Evolutionary conservation across 1,140 invertebrate genomes (phyloP).

Genomic region (Drosophila auraria): DNA sequence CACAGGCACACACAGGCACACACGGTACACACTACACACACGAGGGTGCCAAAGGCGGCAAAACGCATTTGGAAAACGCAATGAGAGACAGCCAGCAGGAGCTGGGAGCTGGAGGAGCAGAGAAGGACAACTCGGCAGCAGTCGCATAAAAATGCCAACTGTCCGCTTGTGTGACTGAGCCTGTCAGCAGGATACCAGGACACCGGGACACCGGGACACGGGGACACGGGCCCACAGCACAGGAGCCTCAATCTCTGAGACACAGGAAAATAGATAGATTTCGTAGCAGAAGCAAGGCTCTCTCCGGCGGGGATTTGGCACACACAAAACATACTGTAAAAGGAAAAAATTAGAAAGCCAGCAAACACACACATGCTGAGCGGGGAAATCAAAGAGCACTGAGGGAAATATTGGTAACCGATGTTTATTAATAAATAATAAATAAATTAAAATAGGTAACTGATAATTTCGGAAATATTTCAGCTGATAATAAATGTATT

Average conservation of each 20-base stretch:
- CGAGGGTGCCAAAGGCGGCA: constrained; percentile 60
- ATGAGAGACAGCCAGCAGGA: constrained; percentile 42
- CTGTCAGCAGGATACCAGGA: constrained; percentile 72
- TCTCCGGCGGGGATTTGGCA: constrained; percentile 50
- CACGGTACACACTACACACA: constrained; percentile 5
- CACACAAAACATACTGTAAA: constrained; percentile 28
- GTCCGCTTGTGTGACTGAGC: constrained; percentile 77
- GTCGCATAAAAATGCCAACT: constrained; percentile 77
- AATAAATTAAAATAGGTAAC: too few species aligned
- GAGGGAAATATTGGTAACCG: not conserved
- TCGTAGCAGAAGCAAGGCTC: constrained; percentile 34
- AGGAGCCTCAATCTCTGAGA: constrained; percentile 27
- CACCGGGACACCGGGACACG: not conserved
- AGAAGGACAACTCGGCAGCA: not conserved
- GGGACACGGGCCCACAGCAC: not conserved
- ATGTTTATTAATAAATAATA: too few species aligned
- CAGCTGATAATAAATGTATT: too few species aligned
- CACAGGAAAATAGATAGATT: constrained; percentile 75
- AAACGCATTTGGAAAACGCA: constrained; percentile 77
- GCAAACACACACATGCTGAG: constrained; percentile 11
- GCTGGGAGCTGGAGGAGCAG: constrained; percentile 4
- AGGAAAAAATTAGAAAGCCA: constrained; percentile 59
- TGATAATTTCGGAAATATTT: too few species aligned
- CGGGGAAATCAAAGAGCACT: constrained; percentile 1
- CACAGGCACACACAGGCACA: constrained; percentile 10